phyloP scores from a whole-genome alignment of 2,888 invertebrate genomes.

The Melanargia galathea region DNA sequence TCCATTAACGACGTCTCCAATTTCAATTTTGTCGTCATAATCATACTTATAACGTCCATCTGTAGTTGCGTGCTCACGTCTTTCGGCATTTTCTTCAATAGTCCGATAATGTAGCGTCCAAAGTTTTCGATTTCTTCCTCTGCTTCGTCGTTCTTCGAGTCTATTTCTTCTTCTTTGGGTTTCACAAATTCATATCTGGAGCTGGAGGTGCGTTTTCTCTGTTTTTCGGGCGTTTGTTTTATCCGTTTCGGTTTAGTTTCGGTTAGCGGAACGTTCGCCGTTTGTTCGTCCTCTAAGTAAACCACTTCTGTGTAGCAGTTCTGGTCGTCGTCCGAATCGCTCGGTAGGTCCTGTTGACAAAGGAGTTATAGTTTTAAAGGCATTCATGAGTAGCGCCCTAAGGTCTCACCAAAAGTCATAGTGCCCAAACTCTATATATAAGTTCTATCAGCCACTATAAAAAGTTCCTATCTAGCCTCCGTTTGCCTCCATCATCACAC shows the following conservation, averaged over 20 bases:
- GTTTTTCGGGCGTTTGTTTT: background rate
- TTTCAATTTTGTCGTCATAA: conserved; percentile 53
- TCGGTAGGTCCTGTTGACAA: background rate
- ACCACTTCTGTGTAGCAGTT: conserved; percentile 52
- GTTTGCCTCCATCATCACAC: no score
- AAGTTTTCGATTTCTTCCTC: conserved; percentile 55
- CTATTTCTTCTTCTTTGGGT: conserved; percentile 4
- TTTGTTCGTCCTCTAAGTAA: conserved; percentile 44
- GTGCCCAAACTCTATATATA: no score
- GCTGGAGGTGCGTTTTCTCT: background rate
- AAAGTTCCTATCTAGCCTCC: no score
- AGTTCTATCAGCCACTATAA: no score
- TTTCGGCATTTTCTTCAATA: conserved; percentile 55
- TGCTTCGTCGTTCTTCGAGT: background rate
- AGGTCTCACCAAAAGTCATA: no score
- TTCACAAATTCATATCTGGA: background rate
- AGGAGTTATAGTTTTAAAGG: background rate
- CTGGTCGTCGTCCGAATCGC: conserved; percentile 18
- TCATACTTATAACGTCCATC: conserved; percentile 59
- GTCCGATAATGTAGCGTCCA: conserved; percentile 53
- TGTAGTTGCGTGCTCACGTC: conserved; percentile 54
- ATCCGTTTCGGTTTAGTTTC: conserved; percentile 13
- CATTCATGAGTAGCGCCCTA: no score
- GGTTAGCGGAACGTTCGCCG: background rate
- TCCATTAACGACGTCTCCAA: background rate